Conservation (phyloP, 2,113 vertebrate genomes). For the Gallinago media region DNA sequence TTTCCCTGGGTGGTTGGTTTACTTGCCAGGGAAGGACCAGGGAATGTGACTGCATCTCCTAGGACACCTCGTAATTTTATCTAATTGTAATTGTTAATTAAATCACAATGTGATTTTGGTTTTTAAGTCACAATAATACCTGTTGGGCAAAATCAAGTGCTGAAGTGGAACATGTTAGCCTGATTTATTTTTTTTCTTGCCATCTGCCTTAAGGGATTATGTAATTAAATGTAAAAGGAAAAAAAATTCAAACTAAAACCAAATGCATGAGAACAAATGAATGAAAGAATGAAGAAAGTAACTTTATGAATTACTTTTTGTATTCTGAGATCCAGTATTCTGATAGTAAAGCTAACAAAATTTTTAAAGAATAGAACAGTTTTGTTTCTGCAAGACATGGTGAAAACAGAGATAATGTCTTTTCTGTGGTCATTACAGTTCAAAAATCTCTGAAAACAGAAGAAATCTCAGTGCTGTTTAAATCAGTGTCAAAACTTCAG, state of each 20-base stretch:
- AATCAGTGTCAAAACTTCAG: not conserved
- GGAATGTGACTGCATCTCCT: not conserved
- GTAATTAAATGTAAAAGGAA: constrained; percentile 56
- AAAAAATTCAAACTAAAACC: not conserved
- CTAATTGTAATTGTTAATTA: constrained; percentile 55
- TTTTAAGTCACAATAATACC: constrained; percentile 59
- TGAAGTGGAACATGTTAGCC: constrained; percentile 37
- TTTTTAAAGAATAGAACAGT: not conserved
- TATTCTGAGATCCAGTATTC: not conserved
- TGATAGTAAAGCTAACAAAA: not conserved
- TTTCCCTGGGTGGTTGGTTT: not conserved
- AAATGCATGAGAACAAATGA: constrained; percentile 5
- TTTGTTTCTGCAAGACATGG: not conserved
- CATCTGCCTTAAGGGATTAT: constrained; percentile 23
- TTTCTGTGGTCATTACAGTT: not conserved
- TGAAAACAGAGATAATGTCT: not conserved
- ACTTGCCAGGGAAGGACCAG: not conserved
- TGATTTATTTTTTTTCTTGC: not conserved
- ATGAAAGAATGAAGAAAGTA: not conserved
- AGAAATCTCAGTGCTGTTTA: not conserved
- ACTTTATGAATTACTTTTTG: not conserved
- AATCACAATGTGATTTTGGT: constrained; percentile 27
- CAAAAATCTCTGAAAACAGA: not conserved
- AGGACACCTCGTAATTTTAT: not conserved
- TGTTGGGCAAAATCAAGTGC: constrained; percentile 43